phyloP scores from a whole-genome alignment of 2,888 invertebrate genomes.

The Kuschelorhynchus macadamiae region DNA sequence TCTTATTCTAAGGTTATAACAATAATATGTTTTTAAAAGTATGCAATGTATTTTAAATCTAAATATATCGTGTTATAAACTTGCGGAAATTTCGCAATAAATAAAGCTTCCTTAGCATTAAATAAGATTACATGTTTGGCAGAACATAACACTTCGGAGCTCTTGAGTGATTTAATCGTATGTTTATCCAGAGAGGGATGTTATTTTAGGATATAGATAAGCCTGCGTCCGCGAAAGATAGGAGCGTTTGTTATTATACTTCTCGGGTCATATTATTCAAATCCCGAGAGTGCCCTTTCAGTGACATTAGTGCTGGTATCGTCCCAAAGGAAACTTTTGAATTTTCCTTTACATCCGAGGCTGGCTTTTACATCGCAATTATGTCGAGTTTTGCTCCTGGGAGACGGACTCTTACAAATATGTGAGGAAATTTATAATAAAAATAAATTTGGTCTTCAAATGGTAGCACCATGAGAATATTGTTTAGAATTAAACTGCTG shows the following conservation, averaged over 20 bases:
- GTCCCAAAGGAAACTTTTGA: conserved; percentile 37
- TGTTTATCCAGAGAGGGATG: conserved; percentile 24
- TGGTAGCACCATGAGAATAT: too few relatives aligned
- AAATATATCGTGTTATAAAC: too few relatives aligned
- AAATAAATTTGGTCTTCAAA: background rate
- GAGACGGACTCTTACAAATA: background rate
- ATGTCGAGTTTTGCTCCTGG: conserved; percentile 23
- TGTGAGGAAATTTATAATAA: conserved; percentile 10
- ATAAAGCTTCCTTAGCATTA: too few relatives aligned
- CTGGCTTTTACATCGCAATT: conserved; percentile 27
- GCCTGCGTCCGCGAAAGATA: conserved; percentile 36
- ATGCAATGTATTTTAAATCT: too few relatives aligned
- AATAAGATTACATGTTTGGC: too few relatives aligned
- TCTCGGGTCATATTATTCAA: conserved; percentile 38
- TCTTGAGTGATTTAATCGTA: conserved; percentile 11
- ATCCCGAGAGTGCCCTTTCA: conserved; percentile 41
- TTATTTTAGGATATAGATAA: conserved; percentile 40
- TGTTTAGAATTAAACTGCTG: too few relatives aligned
- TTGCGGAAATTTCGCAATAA: too few relatives aligned
- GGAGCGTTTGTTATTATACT: conserved; percentile 44
- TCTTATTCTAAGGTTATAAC: too few relatives aligned
- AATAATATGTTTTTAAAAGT: too few relatives aligned
- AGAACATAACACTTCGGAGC: background rate
- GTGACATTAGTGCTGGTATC: conserved; percentile 40
- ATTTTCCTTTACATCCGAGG: conserved; percentile 18